Evolutionary conservation across 2,797 vertebrate species (phyloP).

Genomic region (Arnoldichthys spilopterus): DNA sequence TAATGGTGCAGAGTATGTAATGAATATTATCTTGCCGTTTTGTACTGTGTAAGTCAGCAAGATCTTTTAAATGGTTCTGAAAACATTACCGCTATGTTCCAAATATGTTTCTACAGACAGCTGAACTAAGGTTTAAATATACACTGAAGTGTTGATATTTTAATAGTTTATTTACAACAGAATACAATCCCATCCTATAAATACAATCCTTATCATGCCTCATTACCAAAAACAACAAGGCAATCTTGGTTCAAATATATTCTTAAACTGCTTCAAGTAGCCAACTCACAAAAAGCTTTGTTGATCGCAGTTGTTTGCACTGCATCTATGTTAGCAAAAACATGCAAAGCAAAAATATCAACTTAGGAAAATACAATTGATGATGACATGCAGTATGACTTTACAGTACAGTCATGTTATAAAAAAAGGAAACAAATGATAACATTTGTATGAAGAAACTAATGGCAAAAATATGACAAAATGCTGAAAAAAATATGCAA

Average conservation of each 20-base stretch:
- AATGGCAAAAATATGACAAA: background rate
- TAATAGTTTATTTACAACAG: constrained; percentile 83
- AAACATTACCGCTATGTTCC: background rate
- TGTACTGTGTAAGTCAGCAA: too few species aligned
- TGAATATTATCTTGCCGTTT: too few species aligned
- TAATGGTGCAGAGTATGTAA: too few species aligned
- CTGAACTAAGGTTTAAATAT: background rate
- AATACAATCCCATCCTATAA: constrained; percentile 75
- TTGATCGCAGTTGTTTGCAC: constrained; percentile 65
- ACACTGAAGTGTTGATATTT: constrained; percentile 41
- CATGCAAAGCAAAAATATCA: constrained; percentile 76
- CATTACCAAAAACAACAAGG: constrained; percentile 55
- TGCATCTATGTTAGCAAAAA: constrained; percentile 73
- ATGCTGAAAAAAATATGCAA: background rate
- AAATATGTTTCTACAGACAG: background rate
- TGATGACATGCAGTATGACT: constrained; percentile 52
- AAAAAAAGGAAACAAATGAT: constrained; percentile 38
- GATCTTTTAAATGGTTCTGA: too few species aligned
- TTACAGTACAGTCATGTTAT: constrained; percentile 58
- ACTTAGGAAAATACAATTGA: constrained; percentile 70
- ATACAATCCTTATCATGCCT: constrained; percentile 76
- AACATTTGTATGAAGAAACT: constrained; percentile 60
- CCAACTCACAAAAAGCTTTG: constrained; percentile 63
- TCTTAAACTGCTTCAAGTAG: constrained; percentile 73
- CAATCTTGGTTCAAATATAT: constrained; percentile 66